Percentiles rank a stretch among this genome's conserved stretches.
phyloP scores from a whole-genome alignment of 2,113 vertebrate genomes.

The Syngnathus scovelli region DNA sequence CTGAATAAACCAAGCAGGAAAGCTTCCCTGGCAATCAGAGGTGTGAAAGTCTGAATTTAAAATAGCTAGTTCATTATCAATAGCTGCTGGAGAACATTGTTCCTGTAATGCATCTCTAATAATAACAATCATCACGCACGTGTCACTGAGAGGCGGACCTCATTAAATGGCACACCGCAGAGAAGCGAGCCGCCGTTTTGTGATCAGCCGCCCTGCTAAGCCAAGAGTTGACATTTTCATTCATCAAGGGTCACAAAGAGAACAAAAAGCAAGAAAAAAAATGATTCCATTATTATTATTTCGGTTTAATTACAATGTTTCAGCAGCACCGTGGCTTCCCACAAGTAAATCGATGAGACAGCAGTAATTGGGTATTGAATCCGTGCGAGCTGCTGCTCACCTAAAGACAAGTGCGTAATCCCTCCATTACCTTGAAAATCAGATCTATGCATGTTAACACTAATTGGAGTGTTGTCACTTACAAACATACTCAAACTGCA shows the following conservation, averaged over 20 bases:
- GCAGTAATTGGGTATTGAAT: conserved; percentile 32
- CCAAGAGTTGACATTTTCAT: conserved; percentile 24
- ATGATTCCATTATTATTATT: neutral
- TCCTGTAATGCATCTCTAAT: conserved; percentile 1
- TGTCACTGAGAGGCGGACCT: conserved; percentile 14
- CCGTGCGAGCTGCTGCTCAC: conserved; percentile 23
- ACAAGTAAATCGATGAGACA: conserved; percentile 26
- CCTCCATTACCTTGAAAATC: conserved; percentile 2
- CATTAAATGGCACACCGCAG: conserved; percentile 19
- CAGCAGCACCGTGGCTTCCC: neutral
- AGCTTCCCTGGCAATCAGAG: neutral
- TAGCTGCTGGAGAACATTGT: neutral
- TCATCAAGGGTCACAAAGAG: neutral
- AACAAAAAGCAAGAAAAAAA: neutral
- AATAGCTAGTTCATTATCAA: neutral
- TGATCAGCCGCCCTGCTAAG: conserved; percentile 35
- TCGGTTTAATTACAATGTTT: neutral
- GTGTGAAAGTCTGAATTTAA: neutral
- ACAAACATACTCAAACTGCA: neutral
- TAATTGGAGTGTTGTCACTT: neutral
- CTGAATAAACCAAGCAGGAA: neutral
- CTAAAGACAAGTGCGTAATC: conserved; percentile 13
- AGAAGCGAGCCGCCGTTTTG: conserved; percentile 38
- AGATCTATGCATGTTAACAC: neutral
- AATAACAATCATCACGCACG: conserved; percentile 9